Evolutionary conservation across 2,888 invertebrate species (phyloP).

Genomic region (Dusona sp.): DNA sequence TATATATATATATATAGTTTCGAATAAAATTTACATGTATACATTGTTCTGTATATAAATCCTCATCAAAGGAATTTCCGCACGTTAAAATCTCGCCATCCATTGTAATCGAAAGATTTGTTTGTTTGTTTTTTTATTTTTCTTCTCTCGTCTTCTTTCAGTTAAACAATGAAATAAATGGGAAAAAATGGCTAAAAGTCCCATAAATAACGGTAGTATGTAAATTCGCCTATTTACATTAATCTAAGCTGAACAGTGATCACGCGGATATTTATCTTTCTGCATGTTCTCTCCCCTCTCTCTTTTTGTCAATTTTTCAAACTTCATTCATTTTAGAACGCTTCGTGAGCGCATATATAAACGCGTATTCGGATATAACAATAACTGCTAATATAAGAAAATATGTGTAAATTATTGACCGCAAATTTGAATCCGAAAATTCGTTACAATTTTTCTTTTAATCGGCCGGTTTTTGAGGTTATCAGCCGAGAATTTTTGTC

Average conservation of each 20-base stretch:
- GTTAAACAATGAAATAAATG: conserved; percentile 53
- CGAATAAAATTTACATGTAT: conserved; percentile 51
- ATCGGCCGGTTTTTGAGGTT: neutral
- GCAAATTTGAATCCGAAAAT: conserved; percentile 43
- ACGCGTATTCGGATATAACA: conserved; percentile 32
- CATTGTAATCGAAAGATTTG: conserved; percentile 30
- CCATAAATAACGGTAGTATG: conserved; percentile 57
- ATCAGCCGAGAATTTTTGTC: neutral
- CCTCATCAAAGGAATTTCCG: conserved; percentile 31
- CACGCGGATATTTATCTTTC: conserved; percentile 47
- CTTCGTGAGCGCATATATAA: conserved; percentile 40
- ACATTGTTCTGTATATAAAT: conserved; percentile 47
- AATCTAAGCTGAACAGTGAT: conserved; percentile 62
- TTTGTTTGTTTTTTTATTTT: no score
- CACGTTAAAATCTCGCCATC: conserved; percentile 13
- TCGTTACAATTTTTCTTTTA: conserved; percentile 6
- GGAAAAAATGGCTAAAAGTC: conserved; percentile 57
- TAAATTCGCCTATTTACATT: conserved; percentile 70
- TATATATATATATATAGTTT: conserved; percentile 1
- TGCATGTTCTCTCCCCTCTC: neutral
- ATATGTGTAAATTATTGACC: conserved; percentile 63
- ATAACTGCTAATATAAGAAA: conserved; percentile 66
- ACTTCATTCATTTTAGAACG: conserved; percentile 12
- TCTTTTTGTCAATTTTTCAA: neutral
- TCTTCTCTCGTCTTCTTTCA: neutral